Percentiles rank a stretch among this genome's conserved stretches.
Conservation (phyloP, 64 coral and sea anemone species). For the Stichodactyla helianthus region DNA sequence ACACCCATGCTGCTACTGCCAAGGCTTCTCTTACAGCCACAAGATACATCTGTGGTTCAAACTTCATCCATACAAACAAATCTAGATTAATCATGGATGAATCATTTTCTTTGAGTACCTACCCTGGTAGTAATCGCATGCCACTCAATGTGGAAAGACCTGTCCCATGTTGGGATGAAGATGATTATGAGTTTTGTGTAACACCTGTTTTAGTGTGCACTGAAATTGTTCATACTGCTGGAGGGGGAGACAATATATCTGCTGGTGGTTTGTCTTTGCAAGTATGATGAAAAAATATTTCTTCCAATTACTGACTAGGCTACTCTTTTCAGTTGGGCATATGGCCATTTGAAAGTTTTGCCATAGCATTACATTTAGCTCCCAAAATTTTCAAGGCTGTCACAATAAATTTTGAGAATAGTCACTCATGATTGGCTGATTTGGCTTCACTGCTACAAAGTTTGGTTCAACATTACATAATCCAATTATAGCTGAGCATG, state of each 20-base stretch:
- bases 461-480: no score
- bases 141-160: conserved; percentile 68
- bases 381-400: no score
- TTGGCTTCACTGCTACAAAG: no score
- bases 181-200: conserved; percentile 80
- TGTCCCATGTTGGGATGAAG: conserved; percentile 89
- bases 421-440: no score
- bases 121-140: conserved; percentile 60
- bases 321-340: no score
- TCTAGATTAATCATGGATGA: conserved; percentile 93
- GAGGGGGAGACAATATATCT: conserved; percentile 89
- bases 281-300: not conserved
- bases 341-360: no score
- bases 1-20: conserved; percentile 59
- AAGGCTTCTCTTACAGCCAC: conserved; percentile 87
- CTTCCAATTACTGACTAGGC: not conserved
- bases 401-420: no score
- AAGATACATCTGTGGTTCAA: conserved; percentile 76
- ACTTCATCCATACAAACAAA: conserved; percentile 65
- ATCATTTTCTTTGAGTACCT: conserved; percentile 75
- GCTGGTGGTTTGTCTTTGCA: conserved; percentile 71
- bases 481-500: no score
- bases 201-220: conserved; percentile 91
- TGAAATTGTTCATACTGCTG: conserved; percentile 73
- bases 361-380: no score